Percentiles rank a stretch among this genome's conserved stretches.
These are phyloP conservation scores for Agrochola macilenta DNA, from an alignment of 2,888 invertebrate genomes.

Conservation along the genomic window DNA sequence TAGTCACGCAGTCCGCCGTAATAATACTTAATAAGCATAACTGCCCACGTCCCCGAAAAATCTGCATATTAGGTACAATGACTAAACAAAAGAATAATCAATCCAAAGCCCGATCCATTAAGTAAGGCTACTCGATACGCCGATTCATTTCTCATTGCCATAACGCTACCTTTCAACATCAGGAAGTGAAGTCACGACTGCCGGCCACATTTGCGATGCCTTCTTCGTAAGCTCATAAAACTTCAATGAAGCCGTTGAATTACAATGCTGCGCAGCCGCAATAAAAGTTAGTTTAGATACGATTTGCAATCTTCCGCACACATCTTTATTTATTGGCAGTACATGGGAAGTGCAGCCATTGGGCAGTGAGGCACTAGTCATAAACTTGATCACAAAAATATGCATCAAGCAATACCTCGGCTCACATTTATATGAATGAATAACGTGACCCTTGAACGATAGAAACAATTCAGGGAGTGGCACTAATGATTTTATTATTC, in stretches of 20 bases:
- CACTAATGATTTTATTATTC: constrained; percentile 51
- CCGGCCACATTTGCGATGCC: constrained; percentile 83
- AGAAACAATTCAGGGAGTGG: constrained; percentile 60
- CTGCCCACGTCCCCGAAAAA: constrained; percentile 51
- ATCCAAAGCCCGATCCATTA: constrained; percentile 56
- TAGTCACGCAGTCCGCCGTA: constrained; percentile 1
- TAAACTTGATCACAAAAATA: constrained; percentile 62
- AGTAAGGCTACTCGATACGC: constrained; percentile 64
- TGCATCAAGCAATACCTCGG: constrained; percentile 36
- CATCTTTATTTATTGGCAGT: constrained; percentile 61
- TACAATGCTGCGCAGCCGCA: constrained; percentile 80
- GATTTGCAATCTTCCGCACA: constrained; percentile 78
- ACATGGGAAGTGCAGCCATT: constrained; percentile 60
- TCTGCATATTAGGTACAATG: constrained; percentile 61
- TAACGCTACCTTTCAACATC: constrained; percentile 79
- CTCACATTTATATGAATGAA: constrained; percentile 47
- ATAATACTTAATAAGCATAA: constrained; percentile 28
- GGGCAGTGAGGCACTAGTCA: constrained; percentile 36
- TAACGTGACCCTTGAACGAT: constrained; percentile 54
- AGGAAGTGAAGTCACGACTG: constrained; percentile 86
- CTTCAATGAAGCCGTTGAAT: constrained; percentile 88
- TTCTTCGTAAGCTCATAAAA: constrained; percentile 87
- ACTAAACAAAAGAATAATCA: constrained; percentile 64
- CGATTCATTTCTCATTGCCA: constrained; percentile 80
- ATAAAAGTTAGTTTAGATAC: constrained; percentile 82